A percentile compares a stretch with the other conserved stretches of the same genome.
phyloP scores from a whole-genome alignment of 2,888 invertebrate species.

The Strigamia transsilvanica region DNA sequence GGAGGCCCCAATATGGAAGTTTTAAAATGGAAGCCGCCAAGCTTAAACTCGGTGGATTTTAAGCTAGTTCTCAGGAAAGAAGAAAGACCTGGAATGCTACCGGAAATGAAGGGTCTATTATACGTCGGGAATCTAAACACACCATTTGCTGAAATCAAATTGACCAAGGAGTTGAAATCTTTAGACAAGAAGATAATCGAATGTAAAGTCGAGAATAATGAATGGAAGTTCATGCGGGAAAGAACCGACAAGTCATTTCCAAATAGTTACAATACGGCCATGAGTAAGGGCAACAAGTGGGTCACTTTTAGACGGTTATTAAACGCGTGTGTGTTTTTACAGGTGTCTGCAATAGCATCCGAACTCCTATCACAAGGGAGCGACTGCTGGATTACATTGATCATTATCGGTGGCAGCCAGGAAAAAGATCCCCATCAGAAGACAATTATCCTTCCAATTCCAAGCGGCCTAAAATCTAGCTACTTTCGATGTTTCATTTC shows the following conservation, averaged over 20 bases:
- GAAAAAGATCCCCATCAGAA: conserved; percentile 29
- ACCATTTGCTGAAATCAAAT: conserved; percentile 72
- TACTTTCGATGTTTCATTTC: not conserved
- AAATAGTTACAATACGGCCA: conserved; percentile 86
- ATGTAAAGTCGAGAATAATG: conserved; percentile 75
- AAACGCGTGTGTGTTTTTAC: not conserved
- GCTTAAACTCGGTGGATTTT: conserved; percentile 96
- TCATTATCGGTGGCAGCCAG: conserved; percentile 67
- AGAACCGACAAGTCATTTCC: conserved; percentile 96
- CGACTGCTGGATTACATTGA: conserved; percentile 78
- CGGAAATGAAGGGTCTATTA: conserved; percentile 75
- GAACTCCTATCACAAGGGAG: conserved; percentile 84
- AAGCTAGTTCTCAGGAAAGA: conserved; percentile 74
- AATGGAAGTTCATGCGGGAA: conserved; percentile 95
- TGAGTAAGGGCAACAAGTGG: conserved; percentile 61
- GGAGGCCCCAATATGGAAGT: conserved; percentile 84
- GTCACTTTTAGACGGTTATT: not conserved
- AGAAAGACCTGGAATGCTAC: conserved; percentile 66
- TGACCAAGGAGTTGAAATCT: conserved; percentile 78
- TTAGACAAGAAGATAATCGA: conserved; percentile 95
- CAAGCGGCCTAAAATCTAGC: conserved; percentile 4
- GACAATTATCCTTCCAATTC: conserved; percentile 23
- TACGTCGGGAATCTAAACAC: conserved; percentile 72
- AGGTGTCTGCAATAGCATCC: conserved; percentile 86
- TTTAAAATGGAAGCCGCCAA: conserved; percentile 96